These are phyloP conservation scores for Hypomesus transpacificus DNA, from an alignment of 2,113 vertebrate genomes.

Conservation along the genomic window DNA sequence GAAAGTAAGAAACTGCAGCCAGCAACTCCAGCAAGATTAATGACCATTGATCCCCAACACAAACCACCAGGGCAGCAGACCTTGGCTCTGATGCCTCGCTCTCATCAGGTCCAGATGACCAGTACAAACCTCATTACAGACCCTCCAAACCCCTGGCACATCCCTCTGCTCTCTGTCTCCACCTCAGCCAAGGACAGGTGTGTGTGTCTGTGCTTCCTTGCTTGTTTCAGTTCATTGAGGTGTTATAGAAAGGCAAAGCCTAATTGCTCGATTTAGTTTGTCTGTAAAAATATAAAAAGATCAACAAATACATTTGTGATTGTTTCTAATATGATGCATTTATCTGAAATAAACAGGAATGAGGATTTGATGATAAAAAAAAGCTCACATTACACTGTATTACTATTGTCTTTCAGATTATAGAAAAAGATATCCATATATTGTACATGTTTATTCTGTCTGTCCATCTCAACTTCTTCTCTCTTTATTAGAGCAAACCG, in stretches of 20 bases:
- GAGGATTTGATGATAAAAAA: no score
- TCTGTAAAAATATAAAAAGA: background rate
- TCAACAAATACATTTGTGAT: no score
- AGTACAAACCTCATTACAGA: constrained; percentile 60
- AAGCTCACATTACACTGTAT: no score
- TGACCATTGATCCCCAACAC: constrained; percentile 65
- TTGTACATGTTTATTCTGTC: background rate
- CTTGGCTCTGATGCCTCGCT: constrained; percentile 33
- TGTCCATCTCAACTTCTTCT: background rate
- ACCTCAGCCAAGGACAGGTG: constrained; percentile 42
- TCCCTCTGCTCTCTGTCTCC: constrained; percentile 16
- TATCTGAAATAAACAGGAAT: no score
- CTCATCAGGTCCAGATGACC: constrained; percentile 39
- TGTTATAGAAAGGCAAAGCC: constrained; percentile 26
- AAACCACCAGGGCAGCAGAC: constrained; percentile 58
- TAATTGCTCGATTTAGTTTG: constrained; percentile 20
- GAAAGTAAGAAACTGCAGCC: constrained; percentile 66
- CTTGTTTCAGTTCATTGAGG: constrained; percentile 33
- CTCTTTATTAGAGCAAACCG: constrained; percentile 32
- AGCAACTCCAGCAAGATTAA: constrained; percentile 72
- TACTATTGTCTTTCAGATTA: no score
- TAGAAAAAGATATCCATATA: background rate
- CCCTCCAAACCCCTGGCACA: constrained; percentile 42
- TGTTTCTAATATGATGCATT: no score
- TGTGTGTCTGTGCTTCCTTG: constrained; percentile 26